phyloP scores from a whole-genome alignment of 1,140 invertebrate genomes.

The Drosophila ohnishii region DNA sequence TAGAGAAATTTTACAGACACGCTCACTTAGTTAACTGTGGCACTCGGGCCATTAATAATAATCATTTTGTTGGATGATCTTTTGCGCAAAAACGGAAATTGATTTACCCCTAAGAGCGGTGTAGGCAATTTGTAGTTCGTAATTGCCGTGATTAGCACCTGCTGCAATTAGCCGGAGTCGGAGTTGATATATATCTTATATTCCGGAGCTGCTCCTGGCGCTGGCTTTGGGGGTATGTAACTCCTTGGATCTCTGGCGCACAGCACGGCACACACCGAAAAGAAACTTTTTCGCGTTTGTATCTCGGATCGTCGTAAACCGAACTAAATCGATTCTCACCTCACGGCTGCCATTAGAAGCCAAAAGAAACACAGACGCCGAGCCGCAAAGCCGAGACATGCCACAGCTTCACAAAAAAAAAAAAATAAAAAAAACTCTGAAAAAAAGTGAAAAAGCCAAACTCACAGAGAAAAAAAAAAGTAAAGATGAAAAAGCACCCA shows the following conservation, averaged over 20 bases:
- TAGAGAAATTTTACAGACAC: constrained; percentile 57
- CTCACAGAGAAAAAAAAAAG: constrained; percentile 33
- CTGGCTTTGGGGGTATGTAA: constrained; percentile 7
- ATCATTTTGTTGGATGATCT: constrained; percentile 50
- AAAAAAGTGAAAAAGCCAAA: constrained; percentile 24
- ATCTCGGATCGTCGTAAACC: constrained; percentile 82
- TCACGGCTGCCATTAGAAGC: constrained; percentile 82
- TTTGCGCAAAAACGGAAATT: constrained; percentile 63
- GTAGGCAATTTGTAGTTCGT: constrained; percentile 32
- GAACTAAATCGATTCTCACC: constrained; percentile 83
- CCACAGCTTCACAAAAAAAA: constrained; percentile 64
- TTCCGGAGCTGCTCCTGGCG: constrained; percentile 24
- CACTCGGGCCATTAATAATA: constrained; percentile 44
- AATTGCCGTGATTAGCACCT: constrained; percentile 61
- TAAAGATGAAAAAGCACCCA: constrained; percentile 39
- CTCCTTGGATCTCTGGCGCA: constrained; percentile 17
- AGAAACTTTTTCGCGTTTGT: constrained; percentile 83
- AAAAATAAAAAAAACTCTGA: constrained; percentile 23
- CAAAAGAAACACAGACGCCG: constrained; percentile 66
- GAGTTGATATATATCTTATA: neutral
- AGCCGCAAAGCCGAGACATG: constrained; percentile 55
- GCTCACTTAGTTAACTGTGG: constrained; percentile 63
- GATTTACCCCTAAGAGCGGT: constrained; percentile 58
- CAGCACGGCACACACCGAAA: constrained; percentile 56
- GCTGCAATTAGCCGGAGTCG: constrained; percentile 45